Percentiles rank a stretch among this genome's conserved stretches.
Evolutionary conservation across 53 echinoderm and acorn worm genomes (phyloP).

Genomic region (Echinarachnius parma): DNA sequence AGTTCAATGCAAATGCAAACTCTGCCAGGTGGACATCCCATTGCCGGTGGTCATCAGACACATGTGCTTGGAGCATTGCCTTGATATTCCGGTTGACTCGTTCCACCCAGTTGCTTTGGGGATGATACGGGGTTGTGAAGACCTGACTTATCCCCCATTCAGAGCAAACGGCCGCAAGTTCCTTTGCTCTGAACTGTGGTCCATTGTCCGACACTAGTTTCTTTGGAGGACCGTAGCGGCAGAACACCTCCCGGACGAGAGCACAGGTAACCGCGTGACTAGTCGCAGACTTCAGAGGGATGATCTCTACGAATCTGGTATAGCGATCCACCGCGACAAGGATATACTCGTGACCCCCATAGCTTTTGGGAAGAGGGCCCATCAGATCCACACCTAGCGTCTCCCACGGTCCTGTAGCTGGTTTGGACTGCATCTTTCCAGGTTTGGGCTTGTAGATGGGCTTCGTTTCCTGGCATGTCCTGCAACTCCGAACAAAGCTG

Average conservation of each 20-base stretch:
- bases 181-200: slow-evolving; percentile 44
- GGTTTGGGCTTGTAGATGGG: slow-evolving; percentile 48
- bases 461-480: slow-evolving; percentile 39
- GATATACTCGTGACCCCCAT: slow-evolving; percentile 43
- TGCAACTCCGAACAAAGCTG: slow-evolving; percentile 31
- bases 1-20: no score
- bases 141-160: slow-evolving; percentile 50
- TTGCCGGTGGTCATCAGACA: slow-evolving; percentile 30
- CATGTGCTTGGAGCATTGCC: slow-evolving; percentile 52
- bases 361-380: slow-evolving; percentile 41
- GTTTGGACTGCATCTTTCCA: slow-evolving; percentile 42
- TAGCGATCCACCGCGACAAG: slow-evolving; percentile 35
- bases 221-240: slow-evolving; percentile 41
- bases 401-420: slow-evolving; percentile 38
- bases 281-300: slow-evolving; percentile 33
- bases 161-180: slow-evolving; percentile 32
- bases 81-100: slow-evolving; percentile 55
- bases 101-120: slow-evolving; percentile 65
- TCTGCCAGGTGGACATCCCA: no score
- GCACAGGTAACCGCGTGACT: slow-evolving; percentile 27
- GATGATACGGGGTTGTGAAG: slow-evolving; percentile 56
- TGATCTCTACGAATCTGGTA: slow-evolving; percentile 34
- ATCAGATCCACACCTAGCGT: slow-evolving; percentile 40
- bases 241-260: slow-evolving; percentile 50
- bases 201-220: slow-evolving; percentile 61